Percentiles rank a stretch among this genome's conserved stretches.
Evolutionary conservation across 2,113 vertebrate genomes (phyloP).

Genomic region (Gasterosteus nipponicus): DNA sequence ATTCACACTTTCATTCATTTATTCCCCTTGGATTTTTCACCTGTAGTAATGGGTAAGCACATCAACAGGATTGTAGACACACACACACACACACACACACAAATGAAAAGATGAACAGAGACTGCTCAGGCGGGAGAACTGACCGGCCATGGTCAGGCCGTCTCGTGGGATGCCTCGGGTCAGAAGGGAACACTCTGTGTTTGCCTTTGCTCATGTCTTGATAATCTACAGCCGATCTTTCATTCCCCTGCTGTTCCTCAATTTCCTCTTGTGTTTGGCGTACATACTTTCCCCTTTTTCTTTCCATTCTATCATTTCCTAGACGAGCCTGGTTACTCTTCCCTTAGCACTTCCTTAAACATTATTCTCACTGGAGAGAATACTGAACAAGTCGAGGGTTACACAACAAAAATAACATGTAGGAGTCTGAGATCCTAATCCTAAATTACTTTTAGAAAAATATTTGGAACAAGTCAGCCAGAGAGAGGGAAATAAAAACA

Average conservation of each 20-base stretch:
- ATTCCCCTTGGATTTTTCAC: not conserved
- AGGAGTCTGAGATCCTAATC: not conserved
- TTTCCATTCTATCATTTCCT: not conserved
- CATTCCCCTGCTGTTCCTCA: not conserved
- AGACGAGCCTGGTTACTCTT: not conserved
- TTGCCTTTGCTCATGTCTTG: not conserved
- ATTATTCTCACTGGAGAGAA: not conserved
- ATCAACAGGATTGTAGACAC: not conserved
- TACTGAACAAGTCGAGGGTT: slow-evolving; percentile 2
- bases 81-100: not conserved
- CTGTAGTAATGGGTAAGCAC: not conserved
- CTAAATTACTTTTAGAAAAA: not conserved
- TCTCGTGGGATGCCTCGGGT: slow-evolving; percentile 5
- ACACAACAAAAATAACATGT: not conserved
- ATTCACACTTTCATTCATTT: not conserved
- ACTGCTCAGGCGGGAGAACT: not conserved
- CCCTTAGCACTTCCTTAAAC: not conserved
- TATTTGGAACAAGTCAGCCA: slow-evolving; percentile 25
- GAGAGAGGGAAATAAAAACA: slow-evolving; percentile 18
- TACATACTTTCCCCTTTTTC: slow-evolving; percentile 1
- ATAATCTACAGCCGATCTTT: not conserved
- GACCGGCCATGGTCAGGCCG: not conserved
- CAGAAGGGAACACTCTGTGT: not conserved
- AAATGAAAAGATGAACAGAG: not conserved
- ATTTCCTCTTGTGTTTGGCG: not conserved